Evolutionary conservation across 2,113 vertebrate genomes (phyloP), one percentile per base, ranked within the genome.

Genomic region (Heterotilapia buettikoferi): DNA sequence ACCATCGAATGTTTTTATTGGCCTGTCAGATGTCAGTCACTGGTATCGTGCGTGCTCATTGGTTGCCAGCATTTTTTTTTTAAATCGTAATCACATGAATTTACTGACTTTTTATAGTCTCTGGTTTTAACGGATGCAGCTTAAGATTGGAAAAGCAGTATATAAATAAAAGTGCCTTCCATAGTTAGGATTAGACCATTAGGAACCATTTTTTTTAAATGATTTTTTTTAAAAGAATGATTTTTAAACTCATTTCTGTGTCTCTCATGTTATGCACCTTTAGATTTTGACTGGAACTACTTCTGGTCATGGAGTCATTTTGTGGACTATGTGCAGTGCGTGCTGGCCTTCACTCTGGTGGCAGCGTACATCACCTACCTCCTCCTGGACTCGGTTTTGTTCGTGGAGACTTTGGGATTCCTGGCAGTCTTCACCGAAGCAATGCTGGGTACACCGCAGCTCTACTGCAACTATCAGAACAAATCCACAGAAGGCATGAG

Each of bases 261-360:
- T 59, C 91, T 21, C 13, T 38, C 53, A 1, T 89, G 13, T 40
- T 52, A 40, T 82, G 59, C 93, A 76, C 95, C 13, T 84, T 47
- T 29, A 99, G 98, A 99, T 95, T 98, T 99, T 81, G 98, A 99
- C 90, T 97, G 97, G 94, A 98, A 83, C 91, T 96, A 98, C 93
- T 99, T 99, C 94, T 99, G 98, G 98, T 97, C 94, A 66, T 99
- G 98, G 98, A 99, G 97, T 94, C 97, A 96, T 94, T 99, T 99
- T 53, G 78, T 95, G 82, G 98, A 99, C 96, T 99, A 99, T 8
- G 26, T 99, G 88, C 98, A 99, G 96, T 99, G 98, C 2, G 97
- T 99, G 76, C 89, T 98, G 95, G 96, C 96, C 88, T 99, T 99
- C 96, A 97, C 97, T 1, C 96, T 97, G 5, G 93, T 97, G 86